A percentile compares a stretch with the other conserved stretches of the same genome.
Evolutionary conservation across 2,888 invertebrate species (phyloP).

Genomic region (Melieria crassipennis): DNA sequence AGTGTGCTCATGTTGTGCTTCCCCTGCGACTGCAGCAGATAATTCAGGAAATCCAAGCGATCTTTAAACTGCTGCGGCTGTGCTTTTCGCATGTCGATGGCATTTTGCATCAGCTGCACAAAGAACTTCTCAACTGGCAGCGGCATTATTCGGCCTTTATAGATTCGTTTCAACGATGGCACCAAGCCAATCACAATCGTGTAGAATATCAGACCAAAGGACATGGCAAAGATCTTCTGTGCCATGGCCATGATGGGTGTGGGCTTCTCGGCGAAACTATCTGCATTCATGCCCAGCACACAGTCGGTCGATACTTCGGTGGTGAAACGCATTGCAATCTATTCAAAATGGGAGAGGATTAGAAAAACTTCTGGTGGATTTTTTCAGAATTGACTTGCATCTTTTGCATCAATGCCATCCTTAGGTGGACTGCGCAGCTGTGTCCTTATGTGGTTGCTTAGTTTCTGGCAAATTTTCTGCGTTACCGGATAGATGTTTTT

Average conservation of each 20-base stretch:
- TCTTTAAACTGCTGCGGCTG: constrained; percentile 43
- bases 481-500: constrained; percentile 68
- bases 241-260: constrained; percentile 56
- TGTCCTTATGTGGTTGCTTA: constrained; percentile 64
- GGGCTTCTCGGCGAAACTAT: constrained; percentile 59
- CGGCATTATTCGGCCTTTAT: constrained; percentile 51
- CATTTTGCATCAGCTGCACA: constrained; percentile 49
- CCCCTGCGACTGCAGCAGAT: constrained; percentile 55
- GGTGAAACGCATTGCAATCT: constrained; percentile 62
- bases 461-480: constrained; percentile 62
- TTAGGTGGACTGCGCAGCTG: constrained; percentile 50
- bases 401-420: constrained; percentile 64
- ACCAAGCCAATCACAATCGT: constrained; percentile 48
- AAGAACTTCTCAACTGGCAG: constrained; percentile 71
- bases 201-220: constrained; percentile 44
- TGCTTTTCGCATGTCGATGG: constrained; percentile 50
- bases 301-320: constrained; percentile 66
- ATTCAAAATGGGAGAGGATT: background rate
- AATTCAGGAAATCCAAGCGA: constrained; percentile 60
- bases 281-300: constrained; percentile 66
- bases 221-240: constrained; percentile 53
- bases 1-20: constrained; percentile 50
- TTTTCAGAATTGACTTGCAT: constrained; percentile 50
- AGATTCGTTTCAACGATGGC: constrained; percentile 49
- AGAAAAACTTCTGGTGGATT: background rate